These are phyloP conservation scores for Drosophila seguyi DNA, from an alignment of 1,140 invertebrate genomes.

Conservation along the genomic window DNA sequence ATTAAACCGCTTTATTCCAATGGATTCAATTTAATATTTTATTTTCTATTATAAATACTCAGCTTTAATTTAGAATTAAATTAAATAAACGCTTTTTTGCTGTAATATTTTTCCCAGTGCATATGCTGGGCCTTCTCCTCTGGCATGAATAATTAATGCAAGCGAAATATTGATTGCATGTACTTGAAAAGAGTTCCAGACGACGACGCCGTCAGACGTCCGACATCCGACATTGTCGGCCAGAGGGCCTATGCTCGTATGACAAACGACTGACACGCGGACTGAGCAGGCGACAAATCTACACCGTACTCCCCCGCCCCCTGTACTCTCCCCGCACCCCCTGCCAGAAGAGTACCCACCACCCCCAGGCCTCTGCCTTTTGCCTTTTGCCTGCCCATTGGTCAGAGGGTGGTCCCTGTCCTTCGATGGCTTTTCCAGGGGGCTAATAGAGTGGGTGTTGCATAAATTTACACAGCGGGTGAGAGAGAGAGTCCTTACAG, in stretches of 20 bases:
- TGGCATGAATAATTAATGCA: slow-evolving; percentile 68
- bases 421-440: background rate
- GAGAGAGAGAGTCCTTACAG: background rate
- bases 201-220: slow-evolving; percentile 6
- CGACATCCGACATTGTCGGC: slow-evolving; percentile 32
- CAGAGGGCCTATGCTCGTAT: slow-evolving; percentile 40
- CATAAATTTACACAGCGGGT: slow-evolving; percentile 39
- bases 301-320: slow-evolving; percentile 1
- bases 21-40: too few relatives aligned
- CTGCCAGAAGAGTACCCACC: background rate
- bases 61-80: too few relatives aligned
- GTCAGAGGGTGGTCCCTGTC: slow-evolving; percentile 33
- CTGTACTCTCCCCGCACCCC: background rate
- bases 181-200: slow-evolving; percentile 62
- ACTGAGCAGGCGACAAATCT: slow-evolving; percentile 78
- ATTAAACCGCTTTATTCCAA: too few relatives aligned
- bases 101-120: background rate
- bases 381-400: slow-evolving; percentile 71
- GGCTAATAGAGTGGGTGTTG: slow-evolving; percentile 38
- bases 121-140: slow-evolving; percentile 21
- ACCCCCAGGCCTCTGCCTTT: slow-evolving; percentile 25
- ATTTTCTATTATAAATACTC: too few relatives aligned
- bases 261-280: slow-evolving; percentile 81
- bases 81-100: background rate
- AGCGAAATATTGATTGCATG: slow-evolving; percentile 67